Percentiles rank a stretch among this genome's conserved stretches.
Conservation (phyloP, 2,113 vertebrate genomes). For the Myanophis thanlyinensis region DNA sequence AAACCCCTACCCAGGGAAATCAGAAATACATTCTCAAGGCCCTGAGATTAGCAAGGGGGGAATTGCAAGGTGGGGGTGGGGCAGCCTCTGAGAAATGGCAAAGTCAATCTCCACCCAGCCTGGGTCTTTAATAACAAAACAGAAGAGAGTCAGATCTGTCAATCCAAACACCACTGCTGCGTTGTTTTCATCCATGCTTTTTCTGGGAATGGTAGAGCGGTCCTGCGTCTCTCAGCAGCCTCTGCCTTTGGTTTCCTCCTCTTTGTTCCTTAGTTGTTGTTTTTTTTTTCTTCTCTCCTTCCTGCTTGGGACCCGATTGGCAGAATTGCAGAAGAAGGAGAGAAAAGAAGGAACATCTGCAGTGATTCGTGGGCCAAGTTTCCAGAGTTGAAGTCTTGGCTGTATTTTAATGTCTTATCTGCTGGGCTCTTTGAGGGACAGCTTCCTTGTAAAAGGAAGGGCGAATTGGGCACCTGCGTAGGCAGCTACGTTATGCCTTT, state of each 20-base stretch:
- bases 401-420: slow-evolving; percentile 44
- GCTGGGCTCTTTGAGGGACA: background rate
- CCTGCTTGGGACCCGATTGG: slow-evolving; percentile 1
- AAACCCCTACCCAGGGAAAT: background rate
- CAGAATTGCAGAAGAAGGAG: background rate
- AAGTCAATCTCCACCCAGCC: background rate
- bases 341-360: background rate
- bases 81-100: background rate
- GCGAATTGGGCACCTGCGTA: background rate
- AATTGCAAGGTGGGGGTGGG: background rate
- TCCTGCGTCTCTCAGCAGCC: slow-evolving; percentile 11
- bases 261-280: slow-evolving; percentile 21
- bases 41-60: background rate
- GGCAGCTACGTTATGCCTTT: background rate
- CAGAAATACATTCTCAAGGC: background rate
- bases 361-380: fast-evolving
- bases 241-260: slow-evolving; percentile 9
- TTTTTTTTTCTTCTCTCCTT: background rate
- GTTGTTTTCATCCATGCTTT: background rate
- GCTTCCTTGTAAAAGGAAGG: background rate
- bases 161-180: slow-evolving; percentile 23
- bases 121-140: slow-evolving; percentile 51
- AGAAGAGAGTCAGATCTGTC: slow-evolving; percentile 25
- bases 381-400: slow-evolving; percentile 1
- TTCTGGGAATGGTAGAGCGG: slow-evolving; percentile 4